Evolutionary conservation across 2,888 invertebrate species (phyloP).

Genomic region (Agrochola lychnidis): DNA sequence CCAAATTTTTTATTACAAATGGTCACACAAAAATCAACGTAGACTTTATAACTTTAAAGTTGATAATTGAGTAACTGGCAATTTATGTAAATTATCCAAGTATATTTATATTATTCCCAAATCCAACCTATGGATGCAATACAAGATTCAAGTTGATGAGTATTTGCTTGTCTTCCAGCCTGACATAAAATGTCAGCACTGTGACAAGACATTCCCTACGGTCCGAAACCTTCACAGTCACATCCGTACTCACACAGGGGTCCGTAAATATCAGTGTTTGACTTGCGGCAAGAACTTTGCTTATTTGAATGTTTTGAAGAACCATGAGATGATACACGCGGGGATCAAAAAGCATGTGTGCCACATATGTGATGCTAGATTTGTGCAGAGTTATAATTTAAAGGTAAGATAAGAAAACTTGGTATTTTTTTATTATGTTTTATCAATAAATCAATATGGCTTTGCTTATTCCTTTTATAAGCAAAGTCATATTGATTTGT

Average conservation of each 20-base stretch:
- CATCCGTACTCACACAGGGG: constrained; percentile 90
- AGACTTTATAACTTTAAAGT: not conserved
- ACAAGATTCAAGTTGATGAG: not conserved
- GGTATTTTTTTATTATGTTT: not conserved
- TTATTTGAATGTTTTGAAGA: constrained; percentile 92
- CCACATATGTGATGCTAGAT: constrained; percentile 92
- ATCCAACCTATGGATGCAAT: not conserved
- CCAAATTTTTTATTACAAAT: not conserved
- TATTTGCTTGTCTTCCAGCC: constrained; percentile 76
- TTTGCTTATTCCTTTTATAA: not conserved
- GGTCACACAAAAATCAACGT: not conserved
- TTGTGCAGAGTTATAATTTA: constrained; percentile 86
- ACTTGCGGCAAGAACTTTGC: constrained; percentile 92
- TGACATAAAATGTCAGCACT: constrained; percentile 86
- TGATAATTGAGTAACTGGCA: not conserved
- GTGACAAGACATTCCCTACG: constrained; percentile 88
- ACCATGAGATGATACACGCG: constrained; percentile 93
- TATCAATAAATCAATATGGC: no score
- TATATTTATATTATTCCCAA: not conserved
- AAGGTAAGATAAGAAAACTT: constrained; percentile 76
- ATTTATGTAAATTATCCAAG: not conserved
- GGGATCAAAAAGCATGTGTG: constrained; percentile 93
- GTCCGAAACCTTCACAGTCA: constrained; percentile 91
- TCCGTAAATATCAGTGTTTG: constrained; percentile 91
- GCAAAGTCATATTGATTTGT: no score